These are phyloP conservation scores for Spheniscus humboldti DNA, from an alignment of 2,797 vertebrate genomes.

Conservation along the genomic window DNA sequence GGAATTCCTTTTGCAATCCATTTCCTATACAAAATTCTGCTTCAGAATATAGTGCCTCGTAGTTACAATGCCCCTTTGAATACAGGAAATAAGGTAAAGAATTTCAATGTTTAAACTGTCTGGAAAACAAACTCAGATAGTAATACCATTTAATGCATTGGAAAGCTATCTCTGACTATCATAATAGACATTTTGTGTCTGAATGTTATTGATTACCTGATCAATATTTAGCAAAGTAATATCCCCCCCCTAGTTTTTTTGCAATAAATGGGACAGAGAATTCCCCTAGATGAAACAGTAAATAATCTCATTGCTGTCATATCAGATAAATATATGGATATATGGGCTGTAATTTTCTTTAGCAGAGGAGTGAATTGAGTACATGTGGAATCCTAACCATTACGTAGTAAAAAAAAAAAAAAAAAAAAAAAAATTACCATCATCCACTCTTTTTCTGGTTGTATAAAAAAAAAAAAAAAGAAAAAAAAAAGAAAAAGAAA, in stretches of 20 bases:
- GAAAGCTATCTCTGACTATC: neutral
- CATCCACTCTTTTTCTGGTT: too few relatives aligned
- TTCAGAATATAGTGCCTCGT: neutral
- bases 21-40: neutral
- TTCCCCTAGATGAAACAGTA: neutral
- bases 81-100: neutral
- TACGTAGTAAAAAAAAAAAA: neutral
- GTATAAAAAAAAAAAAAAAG: neutral
- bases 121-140: neutral
- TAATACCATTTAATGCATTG: neutral
- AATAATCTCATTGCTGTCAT: neutral
- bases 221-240: neutral
- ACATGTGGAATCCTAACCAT: neutral
- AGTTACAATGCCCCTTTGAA: neutral
- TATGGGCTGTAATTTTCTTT: neutral
- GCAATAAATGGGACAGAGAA: neutral
- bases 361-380: neutral
- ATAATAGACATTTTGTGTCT: neutral
- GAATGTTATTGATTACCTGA: neutral
- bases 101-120: neutral
- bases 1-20: neutral
- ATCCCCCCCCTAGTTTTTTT: neutral
- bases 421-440: too few relatives aligned
- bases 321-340: neutral
- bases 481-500: accelerated